Evolutionary conservation across 2,888 invertebrate genomes (phyloP).

Genomic region (Alentia gelatinosa): DNA sequence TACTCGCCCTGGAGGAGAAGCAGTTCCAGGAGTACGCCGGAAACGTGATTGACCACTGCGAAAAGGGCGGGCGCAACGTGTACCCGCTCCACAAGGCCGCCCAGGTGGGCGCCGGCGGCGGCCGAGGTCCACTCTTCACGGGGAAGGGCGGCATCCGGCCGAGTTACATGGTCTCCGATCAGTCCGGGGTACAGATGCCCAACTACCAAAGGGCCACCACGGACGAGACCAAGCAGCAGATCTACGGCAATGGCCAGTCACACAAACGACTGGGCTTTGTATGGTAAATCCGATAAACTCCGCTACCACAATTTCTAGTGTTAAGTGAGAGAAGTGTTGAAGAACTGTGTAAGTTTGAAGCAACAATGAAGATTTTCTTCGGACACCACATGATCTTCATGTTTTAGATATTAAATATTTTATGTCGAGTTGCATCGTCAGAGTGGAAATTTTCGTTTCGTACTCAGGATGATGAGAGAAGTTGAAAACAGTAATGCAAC

Average conservation of each 20-base stretch:
- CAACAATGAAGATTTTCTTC: background rate
- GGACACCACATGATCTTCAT: background rate
- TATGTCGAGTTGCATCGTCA: too few species aligned
- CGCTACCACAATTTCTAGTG: background rate
- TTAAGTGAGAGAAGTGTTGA: background rate
- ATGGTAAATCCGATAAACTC: slow-evolving; percentile 69
- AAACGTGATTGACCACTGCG: slow-evolving; percentile 78
- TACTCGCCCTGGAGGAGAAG: slow-evolving; percentile 77
- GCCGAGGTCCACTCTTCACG: slow-evolving; percentile 76
- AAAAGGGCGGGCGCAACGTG: slow-evolving; percentile 78
- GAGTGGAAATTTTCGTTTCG: background rate
- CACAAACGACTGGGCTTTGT: slow-evolving; percentile 79
- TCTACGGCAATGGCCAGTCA: slow-evolving; percentile 72
- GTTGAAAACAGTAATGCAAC: background rate
- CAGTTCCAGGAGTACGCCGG: slow-evolving; percentile 77
- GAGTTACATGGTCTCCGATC: slow-evolving; percentile 78
- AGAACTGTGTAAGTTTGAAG: background rate
- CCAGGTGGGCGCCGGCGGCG: slow-evolving; percentile 76
- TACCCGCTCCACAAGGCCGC: slow-evolving; percentile 79
- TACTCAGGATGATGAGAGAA: background rate
- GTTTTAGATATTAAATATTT: too few species aligned
- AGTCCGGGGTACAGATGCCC: slow-evolving; percentile 78
- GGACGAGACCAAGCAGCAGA: slow-evolving; percentile 75
- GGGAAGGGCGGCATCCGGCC: slow-evolving; percentile 79
- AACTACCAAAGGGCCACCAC: slow-evolving; percentile 75